Base-by-base conservation (phyloP, 2,797 vertebrate species). In the Oreochromis grahami region DNA sequence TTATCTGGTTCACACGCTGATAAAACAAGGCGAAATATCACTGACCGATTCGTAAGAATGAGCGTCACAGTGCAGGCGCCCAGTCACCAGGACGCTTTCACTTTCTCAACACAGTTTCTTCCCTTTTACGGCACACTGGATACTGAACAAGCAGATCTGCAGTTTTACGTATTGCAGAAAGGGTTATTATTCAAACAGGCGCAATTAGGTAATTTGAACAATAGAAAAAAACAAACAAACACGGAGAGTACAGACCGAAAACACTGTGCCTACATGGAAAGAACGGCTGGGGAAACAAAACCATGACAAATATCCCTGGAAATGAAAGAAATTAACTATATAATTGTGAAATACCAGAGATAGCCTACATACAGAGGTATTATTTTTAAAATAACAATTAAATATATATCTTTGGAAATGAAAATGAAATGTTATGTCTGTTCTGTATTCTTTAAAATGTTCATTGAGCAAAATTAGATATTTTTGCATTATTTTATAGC, bases 311-410 rank as follows among this genome's bases (percentile, higher is more conserved):
- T n/a, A 34, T 2, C 9, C 17, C 10, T n/a, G 34, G 15, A 34
- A 34, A 19, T 34, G 29, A 38, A 63, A 8, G n/a, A 13, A 63
- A 63, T 63, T 63, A 63, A 65, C n/a, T 36, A 34, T 34, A 34
- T 21, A 41, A 12, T 7, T 63, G 19, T 58, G 2, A 60, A 41
- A 21, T 41, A 41, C 34, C 34, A 19, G 56, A 34, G 5, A 11
- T 19, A n/a, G n/a, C n/a, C n/a, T n/a, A 11, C 15, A 60, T 34
- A 60, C 0, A 60, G 6, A 0, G 2, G 3, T 26, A 56, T 3
- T 56, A 56, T 29, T 29, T 29, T 56, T 15, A 15, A 55, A 29
- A 55, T 14, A 5, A 55, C 5, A 12, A 52, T 53, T 5, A 19
- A 1, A 21, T 10, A 51, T 3, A 50, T 19, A 14, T 41, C 1